Evolutionary conservation across 2,888 invertebrate species (phyloP), one percentile per base, ranked within the genome.

Genomic region (Synergus gifuensis): DNA sequence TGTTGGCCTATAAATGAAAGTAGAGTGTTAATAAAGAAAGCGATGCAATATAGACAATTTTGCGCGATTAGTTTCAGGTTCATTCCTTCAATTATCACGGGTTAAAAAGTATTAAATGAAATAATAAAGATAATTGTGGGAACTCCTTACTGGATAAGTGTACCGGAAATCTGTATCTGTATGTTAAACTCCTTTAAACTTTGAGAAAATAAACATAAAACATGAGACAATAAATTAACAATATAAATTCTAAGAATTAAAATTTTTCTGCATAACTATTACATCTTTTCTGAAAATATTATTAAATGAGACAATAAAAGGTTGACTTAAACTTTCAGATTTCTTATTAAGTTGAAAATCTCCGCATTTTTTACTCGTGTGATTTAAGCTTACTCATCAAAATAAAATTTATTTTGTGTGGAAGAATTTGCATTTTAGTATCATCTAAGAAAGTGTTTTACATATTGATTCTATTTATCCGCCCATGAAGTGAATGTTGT

Each of bases 11-110:
- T 81, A 80, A 81, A 77, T 79, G 76, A 77, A 67, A 46, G 78
- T 77, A 69, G 80, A 83, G 81, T 79, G 81, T 76, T 78, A 82
- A 80, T 76, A 82, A 77, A 76, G 77, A 40, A 58, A 77, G 79
- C 79, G 16, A 69, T 18, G 44, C 18, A 14, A 22, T 18, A 66
- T 66, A 16, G 16, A 42, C 42, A 66, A 66, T 46, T 67, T 67
- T 49, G 46, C 22, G 28, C 49, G 49, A 28, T 46, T 49, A 49
- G 44, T 69, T 69, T 69, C 44, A 46, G 44, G 18, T 67, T 46
- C 12, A 69, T 46, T 66, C 44, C 8, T 58, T 58, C 18, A 58
- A 18, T 58, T 58, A 18, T 18, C 8, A n/a, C n/a, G 2, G 7
- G 3, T 58, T 58, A 18, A 18, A 18, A 58, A 18, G 49, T 7